A percentile compares a stretch with the other conserved stretches of the same genome.
These are phyloP conservation scores for Eremobia ochroleuca DNA, from an alignment of 2,888 invertebrate genomes.

Conservation along the genomic window DNA sequence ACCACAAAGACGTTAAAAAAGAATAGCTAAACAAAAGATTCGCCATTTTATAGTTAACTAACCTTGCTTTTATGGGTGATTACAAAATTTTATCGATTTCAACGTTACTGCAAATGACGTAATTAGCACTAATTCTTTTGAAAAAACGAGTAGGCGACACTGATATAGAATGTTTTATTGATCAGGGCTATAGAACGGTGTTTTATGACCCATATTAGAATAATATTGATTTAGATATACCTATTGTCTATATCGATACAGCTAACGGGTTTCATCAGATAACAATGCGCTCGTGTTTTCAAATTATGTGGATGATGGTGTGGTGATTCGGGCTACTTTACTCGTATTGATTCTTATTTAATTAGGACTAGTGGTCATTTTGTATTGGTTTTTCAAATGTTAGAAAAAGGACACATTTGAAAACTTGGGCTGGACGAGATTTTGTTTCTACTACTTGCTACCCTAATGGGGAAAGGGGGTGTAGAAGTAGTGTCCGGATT, in stretches of 20 bases:
- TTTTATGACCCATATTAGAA: slow-evolving; percentile 50
- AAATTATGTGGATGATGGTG: slow-evolving; percentile 20
- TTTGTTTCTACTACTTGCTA: background rate
- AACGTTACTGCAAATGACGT: slow-evolving; percentile 39
- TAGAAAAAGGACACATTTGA: background rate
- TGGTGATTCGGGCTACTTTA: slow-evolving; percentile 9
- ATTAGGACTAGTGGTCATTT: background rate
- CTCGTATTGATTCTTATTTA: slow-evolving; percentile 13
- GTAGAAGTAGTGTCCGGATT: too few species aligned
- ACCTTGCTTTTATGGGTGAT: slow-evolving; percentile 67
- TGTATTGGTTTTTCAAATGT: background rate
- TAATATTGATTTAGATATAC: slow-evolving; percentile 46
- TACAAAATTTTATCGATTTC: slow-evolving; percentile 68
- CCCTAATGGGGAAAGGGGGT: too few species aligned
- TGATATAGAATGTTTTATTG: slow-evolving; percentile 46
- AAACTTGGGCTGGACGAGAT: background rate
- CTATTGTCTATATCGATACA: slow-evolving; percentile 26
- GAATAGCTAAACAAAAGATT: slow-evolving; percentile 17
- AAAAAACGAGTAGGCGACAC: slow-evolving; percentile 22
- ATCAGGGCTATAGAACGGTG: slow-evolving; percentile 14
- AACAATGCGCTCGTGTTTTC: slow-evolving; percentile 18
- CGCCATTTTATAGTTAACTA: slow-evolving; percentile 53
- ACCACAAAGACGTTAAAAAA: slow-evolving; percentile 15
- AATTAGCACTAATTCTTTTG: slow-evolving; percentile 32
- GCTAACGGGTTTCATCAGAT: slow-evolving; percentile 11